Evolutionary conservation across 2,113 vertebrate genomes (phyloP).

Genomic region (Ariopsis seemanni): DNA sequence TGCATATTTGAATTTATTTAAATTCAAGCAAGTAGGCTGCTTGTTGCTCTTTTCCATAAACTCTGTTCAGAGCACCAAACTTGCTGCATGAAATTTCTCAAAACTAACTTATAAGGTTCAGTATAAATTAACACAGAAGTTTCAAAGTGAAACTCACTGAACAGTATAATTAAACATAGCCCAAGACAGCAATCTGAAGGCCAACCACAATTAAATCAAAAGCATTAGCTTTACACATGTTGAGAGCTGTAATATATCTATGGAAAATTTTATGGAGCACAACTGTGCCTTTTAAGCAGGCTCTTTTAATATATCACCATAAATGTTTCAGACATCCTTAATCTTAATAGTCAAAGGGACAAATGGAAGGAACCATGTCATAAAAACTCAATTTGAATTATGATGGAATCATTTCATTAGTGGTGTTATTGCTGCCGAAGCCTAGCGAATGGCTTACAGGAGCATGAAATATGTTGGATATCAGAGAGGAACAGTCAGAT

Average conservation of each 20-base stretch:
- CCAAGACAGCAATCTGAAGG: not conserved
- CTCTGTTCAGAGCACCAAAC: not conserved
- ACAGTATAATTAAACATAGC: not conserved
- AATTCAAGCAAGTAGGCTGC: not conserved
- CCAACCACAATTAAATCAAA: not conserved
- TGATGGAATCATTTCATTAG: slow-evolving; percentile 34
- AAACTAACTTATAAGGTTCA: not conserved
- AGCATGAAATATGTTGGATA: slow-evolving; percentile 29
- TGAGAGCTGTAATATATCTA: slow-evolving; percentile 19
- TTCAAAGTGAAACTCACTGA: slow-evolving; percentile 18
- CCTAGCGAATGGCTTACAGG: slow-evolving; percentile 17
- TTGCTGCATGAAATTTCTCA: not conserved
- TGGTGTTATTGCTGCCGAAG: not conserved
- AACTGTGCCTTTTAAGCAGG: slow-evolving; percentile 16
- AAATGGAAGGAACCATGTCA: slow-evolving; percentile 5
- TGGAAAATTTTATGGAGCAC: slow-evolving; percentile 25
- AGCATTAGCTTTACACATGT: slow-evolving; percentile 18
- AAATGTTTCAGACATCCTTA: slow-evolving; percentile 26
- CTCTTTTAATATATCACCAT: slow-evolving; percentile 11
- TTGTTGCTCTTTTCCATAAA: not conserved
- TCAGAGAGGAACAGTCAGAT: not conserved
- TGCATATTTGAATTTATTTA: not conserved
- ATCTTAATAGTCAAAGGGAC: slow-evolving; percentile 35
- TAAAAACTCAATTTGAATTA: slow-evolving; percentile 37
- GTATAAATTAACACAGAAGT: not conserved